A percentile compares a stretch with the other conserved stretches of the same genome.
Evolutionary conservation across 2,113 vertebrate species (phyloP).

Genomic region (Sigmodon hispidus): DNA sequence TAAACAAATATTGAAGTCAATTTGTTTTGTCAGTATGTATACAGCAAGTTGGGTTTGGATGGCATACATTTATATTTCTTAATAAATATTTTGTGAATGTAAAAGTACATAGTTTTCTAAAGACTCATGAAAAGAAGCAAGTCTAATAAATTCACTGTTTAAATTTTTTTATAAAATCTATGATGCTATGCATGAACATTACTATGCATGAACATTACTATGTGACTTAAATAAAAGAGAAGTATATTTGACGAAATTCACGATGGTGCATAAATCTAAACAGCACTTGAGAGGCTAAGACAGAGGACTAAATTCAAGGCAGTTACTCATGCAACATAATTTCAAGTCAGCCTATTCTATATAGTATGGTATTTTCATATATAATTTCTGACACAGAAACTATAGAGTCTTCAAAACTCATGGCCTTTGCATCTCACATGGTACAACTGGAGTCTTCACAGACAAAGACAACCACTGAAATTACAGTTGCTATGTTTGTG

Average conservation of each 20-base stretch:
- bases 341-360: not conserved
- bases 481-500: not conserved
- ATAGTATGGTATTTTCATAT: too few species aligned
- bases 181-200: not conserved
- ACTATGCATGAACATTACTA: not conserved
- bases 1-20: constrained; percentile 32
- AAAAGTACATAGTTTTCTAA: not conserved
- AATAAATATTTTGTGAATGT: constrained; percentile 43
- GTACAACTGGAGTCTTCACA: not conserved
- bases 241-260: not conserved
- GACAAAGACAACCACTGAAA: not conserved
- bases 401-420: not conserved
- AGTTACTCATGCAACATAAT: not conserved
- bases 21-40: not conserved
- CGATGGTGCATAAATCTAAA: not conserved
- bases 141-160: not conserved
- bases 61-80: constrained; percentile 25
- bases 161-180: not conserved
- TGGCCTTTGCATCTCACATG: not conserved
- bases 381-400: not conserved
- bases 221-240: not conserved
- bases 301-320: not conserved
- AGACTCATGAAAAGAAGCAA: not conserved
- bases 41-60: not conserved
- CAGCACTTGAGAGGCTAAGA: not conserved